Conservation (phyloP, 2,797 vertebrate genomes). For the Tenualosa thibaudeaui region DNA sequence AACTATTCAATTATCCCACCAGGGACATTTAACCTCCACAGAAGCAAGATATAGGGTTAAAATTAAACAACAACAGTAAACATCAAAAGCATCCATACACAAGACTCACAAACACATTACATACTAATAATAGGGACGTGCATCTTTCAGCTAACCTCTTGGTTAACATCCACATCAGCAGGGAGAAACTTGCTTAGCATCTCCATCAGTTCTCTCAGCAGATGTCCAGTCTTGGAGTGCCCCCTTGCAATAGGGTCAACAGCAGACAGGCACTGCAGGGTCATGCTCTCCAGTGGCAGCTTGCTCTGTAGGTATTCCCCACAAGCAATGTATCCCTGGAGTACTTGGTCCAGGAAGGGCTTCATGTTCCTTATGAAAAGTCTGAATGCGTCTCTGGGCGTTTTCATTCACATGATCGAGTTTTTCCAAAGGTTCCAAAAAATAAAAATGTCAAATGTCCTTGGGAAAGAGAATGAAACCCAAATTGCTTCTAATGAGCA, state of each 20-base stretch:
- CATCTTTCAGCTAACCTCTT: conserved; percentile 21
- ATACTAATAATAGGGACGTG: conserved; percentile 30
- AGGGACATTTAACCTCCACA: conserved; percentile 35
- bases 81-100: conserved; percentile 27
- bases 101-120: conserved; percentile 14
- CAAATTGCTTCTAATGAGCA: no score
- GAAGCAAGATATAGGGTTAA: conserved; percentile 6
- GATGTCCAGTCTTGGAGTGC: conserved; percentile 21
- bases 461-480: no score
- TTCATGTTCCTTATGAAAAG: no score
- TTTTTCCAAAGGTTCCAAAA: no score
- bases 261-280: conserved; percentile 30
- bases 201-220: background rate
- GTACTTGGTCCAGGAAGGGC: no score
- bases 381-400: no score
- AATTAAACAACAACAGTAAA: conserved; percentile 25
- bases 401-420: no score
- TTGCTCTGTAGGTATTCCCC: conserved; percentile 26
- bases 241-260: conserved; percentile 26
- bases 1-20: conserved; percentile 26
- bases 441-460: no score
- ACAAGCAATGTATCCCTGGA: no score
- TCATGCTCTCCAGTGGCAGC: conserved; percentile 31
- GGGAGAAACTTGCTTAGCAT: conserved; percentile 14
- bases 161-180: conserved; percentile 14